Percentiles rank a stretch among this genome's conserved stretches.
Conservation (phyloP, 2,113 vertebrate species). For the Thunnus maccoyii region DNA sequence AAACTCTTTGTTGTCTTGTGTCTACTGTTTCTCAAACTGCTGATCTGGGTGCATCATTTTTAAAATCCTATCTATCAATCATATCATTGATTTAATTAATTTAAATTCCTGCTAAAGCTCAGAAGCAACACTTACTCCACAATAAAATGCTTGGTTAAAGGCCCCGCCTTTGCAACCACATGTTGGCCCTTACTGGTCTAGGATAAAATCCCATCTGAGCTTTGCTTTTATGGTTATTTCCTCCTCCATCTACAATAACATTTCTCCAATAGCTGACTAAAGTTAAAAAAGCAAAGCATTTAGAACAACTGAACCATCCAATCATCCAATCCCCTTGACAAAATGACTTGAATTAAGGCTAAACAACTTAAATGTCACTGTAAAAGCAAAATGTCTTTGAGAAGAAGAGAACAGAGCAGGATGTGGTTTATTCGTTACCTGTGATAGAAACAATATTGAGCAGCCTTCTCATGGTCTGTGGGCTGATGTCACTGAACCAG, state of each 20-base stretch:
- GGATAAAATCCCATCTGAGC: background rate
- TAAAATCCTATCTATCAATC: too few species aligned
- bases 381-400: background rate
- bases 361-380: background rate
- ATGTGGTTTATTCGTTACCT: constrained; percentile 78
- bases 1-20: background rate
- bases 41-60: too few species aligned
- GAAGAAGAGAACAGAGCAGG: background rate
- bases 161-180: background rate
- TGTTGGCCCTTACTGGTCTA: background rate
- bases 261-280: background rate
- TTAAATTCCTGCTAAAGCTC: background rate
- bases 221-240: background rate
- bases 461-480: constrained; percentile 97
- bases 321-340: background rate
- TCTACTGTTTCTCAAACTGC: too few species aligned
- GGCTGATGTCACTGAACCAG: constrained; percentile 99
- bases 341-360: background rate
- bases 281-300: background rate
- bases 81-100: background rate
- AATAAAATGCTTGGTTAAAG: constrained; percentile 7
- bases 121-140: background rate
- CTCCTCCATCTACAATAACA: background rate
- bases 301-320: too few species aligned
- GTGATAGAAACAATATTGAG: constrained; percentile 99